phyloP scores from a whole-genome alignment of 2,888 invertebrate species.

The Oithona nana region DNA sequence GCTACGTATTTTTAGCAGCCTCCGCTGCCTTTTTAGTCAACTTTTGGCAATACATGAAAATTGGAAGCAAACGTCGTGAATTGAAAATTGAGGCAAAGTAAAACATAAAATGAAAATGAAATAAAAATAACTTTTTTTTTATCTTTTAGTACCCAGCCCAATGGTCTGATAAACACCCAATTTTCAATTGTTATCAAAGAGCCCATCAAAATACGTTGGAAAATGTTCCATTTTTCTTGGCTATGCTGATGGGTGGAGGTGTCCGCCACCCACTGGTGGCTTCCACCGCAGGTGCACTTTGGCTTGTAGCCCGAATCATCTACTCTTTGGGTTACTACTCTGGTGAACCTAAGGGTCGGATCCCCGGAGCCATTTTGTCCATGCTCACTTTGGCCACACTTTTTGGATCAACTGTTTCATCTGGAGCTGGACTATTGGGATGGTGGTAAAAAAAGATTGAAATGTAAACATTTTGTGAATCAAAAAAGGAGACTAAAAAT shows the following conservation, averaged over 20 bases:
- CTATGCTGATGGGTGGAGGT: conserved; percentile 29
- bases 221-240: conserved; percentile 26
- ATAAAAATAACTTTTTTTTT: too few species aligned
- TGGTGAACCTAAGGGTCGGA: conserved; percentile 23
- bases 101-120: too few species aligned
- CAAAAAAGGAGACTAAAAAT: too few species aligned
- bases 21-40: conserved; percentile 27
- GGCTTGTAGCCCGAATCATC: conserved; percentile 28
- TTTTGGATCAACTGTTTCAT: not conserved
- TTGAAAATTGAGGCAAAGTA: conserved; percentile 4
- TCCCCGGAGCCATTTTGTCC: not conserved
- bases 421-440: not conserved
- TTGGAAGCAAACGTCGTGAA: conserved; percentile 23
- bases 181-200: conserved; percentile 30
- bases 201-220: conserved; percentile 34
- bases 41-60: conserved; percentile 27
- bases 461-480: too few species aligned
- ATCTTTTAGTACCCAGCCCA: conserved; percentile 27
- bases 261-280: conserved; percentile 29
- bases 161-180: conserved; percentile 25
- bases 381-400: not conserved
- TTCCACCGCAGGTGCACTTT: conserved; percentile 28
- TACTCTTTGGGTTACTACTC: conserved; percentile 32
- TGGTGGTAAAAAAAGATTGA: not conserved
- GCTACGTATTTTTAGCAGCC: conserved; percentile 28